These are phyloP conservation scores for Cyrtodaria siliqua DNA, from an alignment of 2,888 invertebrate genomes.

Conservation along the genomic window DNA sequence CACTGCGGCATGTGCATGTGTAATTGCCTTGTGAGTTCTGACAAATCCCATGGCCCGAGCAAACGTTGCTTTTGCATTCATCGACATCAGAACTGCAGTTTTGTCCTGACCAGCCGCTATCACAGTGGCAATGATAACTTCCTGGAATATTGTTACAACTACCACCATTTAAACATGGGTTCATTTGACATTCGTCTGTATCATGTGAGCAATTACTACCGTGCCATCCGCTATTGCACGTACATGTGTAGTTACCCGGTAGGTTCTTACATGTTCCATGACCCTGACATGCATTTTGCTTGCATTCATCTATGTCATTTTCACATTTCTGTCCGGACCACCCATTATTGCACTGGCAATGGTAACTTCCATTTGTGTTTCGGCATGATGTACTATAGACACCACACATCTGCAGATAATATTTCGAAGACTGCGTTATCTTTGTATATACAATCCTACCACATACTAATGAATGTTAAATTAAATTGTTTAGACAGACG, in stretches of 20 bases:
- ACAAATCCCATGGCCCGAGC: slow-evolving; percentile 19
- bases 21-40: slow-evolving; percentile 18
- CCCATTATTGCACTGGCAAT: background rate
- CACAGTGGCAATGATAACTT: background rate
- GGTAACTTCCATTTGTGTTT: background rate
- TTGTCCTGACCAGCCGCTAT: background rate
- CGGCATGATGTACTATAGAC: background rate
- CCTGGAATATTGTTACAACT: background rate
- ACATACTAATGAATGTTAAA: too few species aligned
- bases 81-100: background rate
- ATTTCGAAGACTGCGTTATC: too few species aligned
- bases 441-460: too few species aligned
- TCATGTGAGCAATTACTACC: slow-evolving; percentile 35
- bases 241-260: slow-evolving; percentile 27
- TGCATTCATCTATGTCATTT: slow-evolving; percentile 4
- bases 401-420: too few species aligned
- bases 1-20: slow-evolving; percentile 34
- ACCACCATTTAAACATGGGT: background rate
- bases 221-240: slow-evolving; percentile 12
- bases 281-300: background rate
- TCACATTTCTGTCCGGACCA: slow-evolving; percentile 3
- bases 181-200: slow-evolving; percentile 31
- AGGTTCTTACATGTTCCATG: slow-evolving; percentile 31
- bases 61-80: background rate
- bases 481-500: too few species aligned